Evolutionary conservation across 2,797 vertebrate species (phyloP).

Genomic region (Buceros bicornis): DNA sequence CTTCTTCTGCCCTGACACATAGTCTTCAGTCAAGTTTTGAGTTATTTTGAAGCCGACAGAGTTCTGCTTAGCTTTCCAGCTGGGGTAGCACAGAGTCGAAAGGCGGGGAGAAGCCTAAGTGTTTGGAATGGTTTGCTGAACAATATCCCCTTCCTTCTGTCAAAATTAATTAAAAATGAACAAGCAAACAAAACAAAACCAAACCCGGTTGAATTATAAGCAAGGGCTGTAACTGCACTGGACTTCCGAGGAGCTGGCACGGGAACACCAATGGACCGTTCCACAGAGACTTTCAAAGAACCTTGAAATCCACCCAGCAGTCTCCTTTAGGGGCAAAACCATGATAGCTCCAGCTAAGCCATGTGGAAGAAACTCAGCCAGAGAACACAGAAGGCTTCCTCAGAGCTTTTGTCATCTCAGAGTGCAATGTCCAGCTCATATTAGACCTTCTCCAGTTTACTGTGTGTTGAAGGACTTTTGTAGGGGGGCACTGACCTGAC

Average conservation of each 20-base stretch:
- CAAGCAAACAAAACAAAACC: not conserved
- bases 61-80: not conserved
- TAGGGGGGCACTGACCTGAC: not conserved
- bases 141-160: not conserved
- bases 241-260: not conserved
- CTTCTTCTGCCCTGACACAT: not conserved
- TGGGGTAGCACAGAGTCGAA: not conserved
- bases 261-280: not conserved
- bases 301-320: not conserved
- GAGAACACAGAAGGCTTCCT: not conserved
- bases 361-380: not conserved
- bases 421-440: not conserved
- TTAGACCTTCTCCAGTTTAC: not conserved
- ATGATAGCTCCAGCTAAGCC: not conserved
- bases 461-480: not conserved
- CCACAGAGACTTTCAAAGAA: not conserved
- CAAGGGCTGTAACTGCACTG: not conserved
- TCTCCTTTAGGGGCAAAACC: not conserved
- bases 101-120: not conserved
- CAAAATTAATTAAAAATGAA: not conserved
- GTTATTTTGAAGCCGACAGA: not conserved
- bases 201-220: not conserved
- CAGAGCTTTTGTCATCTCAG: not conserved
- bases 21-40: not conserved
- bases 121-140: not conserved